Base-by-base conservation (phyloP, 2,797 vertebrate species). In the Gambusia yucatana region DNA sequence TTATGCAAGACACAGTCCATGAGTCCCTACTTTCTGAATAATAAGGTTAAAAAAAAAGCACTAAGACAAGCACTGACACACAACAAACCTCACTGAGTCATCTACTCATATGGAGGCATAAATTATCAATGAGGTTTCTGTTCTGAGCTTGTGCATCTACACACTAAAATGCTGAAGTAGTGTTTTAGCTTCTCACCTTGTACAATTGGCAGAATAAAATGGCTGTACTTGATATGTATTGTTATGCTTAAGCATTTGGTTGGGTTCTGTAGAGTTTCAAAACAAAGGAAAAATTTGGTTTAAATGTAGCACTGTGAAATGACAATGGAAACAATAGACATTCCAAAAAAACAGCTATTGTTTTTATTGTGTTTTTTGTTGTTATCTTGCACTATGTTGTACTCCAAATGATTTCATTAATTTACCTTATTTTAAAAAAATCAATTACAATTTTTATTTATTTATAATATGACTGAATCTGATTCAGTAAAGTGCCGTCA, bases 91-190 rank as follows among this genome's bases (percentile, higher is more conserved):
- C 88, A 76, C 88, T 82, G 87, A 87, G 83, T 77, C 33, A 73
- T 86, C 84, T 88, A 82, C 77, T 91, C 82, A 84, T 90, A 89
- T 92, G 84, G 82, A 73, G 75, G 91, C 80, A 90, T 93, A 84
- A 90, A 94, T 94, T 93, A 95, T 93, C 84, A 77, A 95, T 93
- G 74, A 85, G 87, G 84, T 86, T 89, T 84, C 89, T 87, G 86
- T 87, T 90, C 86, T 81, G 84, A 76, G 80, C 79, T 81, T 82
- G 71, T 80, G 86, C 78, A 48, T 81, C 78, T 84, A 77, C 48
- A 75, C 20, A 3, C 80, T 86, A 82, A 91, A 93, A 89, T 82
- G 89, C 88, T 90, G 91, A 91, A 86, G 67, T 77, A 69, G 80
- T 70, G 48, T 90, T 90, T 89, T 71, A 57, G 72, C 25, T 2